Conservation (phyloP, 1,140 invertebrate genomes). For the Sitodiplosis mosellana region DNA sequence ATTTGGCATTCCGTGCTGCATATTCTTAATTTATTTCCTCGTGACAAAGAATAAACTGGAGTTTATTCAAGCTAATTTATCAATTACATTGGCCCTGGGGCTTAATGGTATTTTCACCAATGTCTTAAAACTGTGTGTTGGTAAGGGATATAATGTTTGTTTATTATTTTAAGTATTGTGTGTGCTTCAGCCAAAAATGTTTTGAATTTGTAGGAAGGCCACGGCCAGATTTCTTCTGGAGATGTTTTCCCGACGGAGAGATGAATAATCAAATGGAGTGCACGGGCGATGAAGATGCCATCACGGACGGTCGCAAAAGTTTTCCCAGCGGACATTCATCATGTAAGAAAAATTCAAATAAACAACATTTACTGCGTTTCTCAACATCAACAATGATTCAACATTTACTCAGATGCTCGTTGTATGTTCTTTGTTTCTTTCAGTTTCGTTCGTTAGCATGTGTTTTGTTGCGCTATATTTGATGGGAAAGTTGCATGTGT, state of each 20-base stretch:
- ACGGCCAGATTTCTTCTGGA: conserved; percentile 65
- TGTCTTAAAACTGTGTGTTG: conserved; percentile 54
- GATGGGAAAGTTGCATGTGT: conserved; percentile 50
- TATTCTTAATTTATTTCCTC: conserved; percentile 37
- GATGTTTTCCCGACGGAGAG: conserved; percentile 64
- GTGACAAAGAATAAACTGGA: conserved; percentile 40
- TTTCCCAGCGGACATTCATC: conserved; percentile 82
- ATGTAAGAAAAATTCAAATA: too few relatives aligned
- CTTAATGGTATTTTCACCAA: conserved; percentile 58
- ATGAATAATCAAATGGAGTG: conserved; percentile 40
- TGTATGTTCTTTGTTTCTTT: too few relatives aligned
- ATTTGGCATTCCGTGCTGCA: conserved; percentile 36
- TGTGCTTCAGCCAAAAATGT: conserved; percentile 2
- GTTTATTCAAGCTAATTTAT: conserved; percentile 37
- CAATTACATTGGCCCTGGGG: conserved; percentile 43
- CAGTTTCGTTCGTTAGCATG: conserved; percentile 61
- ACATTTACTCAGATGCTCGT: too few relatives aligned
- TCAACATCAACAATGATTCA: too few relatives aligned
- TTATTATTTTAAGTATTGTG: conserved; percentile 7
- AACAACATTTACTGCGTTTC: too few relatives aligned
- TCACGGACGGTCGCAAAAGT: conserved; percentile 68
- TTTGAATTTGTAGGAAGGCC: conserved; percentile 40
- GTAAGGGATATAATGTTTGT: conserved; percentile 26
- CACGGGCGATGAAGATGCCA: conserved; percentile 38
- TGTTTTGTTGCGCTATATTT: conserved; percentile 52